Evolutionary conservation across 2,888 invertebrate species (phyloP).

Genomic region (Apeira syringaria): DNA sequence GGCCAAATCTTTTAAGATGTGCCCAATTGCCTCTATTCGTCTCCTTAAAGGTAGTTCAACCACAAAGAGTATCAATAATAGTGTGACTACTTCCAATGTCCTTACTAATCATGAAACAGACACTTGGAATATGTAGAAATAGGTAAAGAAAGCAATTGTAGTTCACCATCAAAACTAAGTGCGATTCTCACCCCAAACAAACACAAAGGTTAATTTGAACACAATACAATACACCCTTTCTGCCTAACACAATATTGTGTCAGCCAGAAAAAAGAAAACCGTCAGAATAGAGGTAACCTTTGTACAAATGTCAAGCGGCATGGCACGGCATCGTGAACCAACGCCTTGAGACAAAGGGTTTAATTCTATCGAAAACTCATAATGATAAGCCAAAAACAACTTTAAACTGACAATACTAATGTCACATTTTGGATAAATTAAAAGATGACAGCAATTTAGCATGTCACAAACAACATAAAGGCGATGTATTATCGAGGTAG

Average conservation of each 20-base stretch:
- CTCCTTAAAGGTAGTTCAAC: too few relatives aligned
- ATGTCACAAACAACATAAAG: constrained; percentile 57
- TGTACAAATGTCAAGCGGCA: constrained; percentile 77
- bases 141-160: constrained; percentile 10
- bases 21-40: too few relatives aligned
- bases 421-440: constrained; percentile 40
- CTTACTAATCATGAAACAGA: too few relatives aligned
- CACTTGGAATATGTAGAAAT: too few relatives aligned
- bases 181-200: constrained; percentile 22
- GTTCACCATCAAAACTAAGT: constrained; percentile 16
- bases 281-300: constrained; percentile 74
- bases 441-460: constrained; percentile 46
- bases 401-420: constrained; percentile 46
- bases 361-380: constrained; percentile 57
- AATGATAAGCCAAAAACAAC: constrained; percentile 51
- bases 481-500: constrained; percentile 58
- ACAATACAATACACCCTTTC: constrained; percentile 73
- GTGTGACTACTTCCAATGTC: too few relatives aligned
- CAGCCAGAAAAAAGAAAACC: constrained; percentile 74
- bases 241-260: constrained; percentile 64
- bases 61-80: too few relatives aligned
- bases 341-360: constrained; percentile 80
- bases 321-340: constrained; percentile 56
- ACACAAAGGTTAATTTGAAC: constrained; percentile 43
- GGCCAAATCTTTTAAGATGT: too few relatives aligned